phyloP scores from a whole-genome alignment of 64 coral and sea anemone species.

The Orbicella faveolata region DNA sequence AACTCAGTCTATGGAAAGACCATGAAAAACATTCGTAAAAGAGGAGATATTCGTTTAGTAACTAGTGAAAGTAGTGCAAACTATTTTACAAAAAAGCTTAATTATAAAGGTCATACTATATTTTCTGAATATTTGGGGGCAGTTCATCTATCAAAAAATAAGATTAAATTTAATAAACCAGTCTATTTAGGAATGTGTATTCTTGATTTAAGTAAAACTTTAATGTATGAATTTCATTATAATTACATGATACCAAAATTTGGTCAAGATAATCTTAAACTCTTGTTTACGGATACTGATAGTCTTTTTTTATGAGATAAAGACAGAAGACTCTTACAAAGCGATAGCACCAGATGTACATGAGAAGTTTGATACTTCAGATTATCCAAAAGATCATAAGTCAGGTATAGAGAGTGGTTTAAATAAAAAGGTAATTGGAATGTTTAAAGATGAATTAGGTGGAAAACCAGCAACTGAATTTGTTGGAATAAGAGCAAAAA shows the following conservation, averaged over 20 bases:
- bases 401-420: not conserved
- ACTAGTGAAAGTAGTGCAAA: not conserved
- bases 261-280: not conserved
- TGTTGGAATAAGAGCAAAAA: conserved; percentile 27
- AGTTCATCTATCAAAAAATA: not conserved
- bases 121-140: not conserved
- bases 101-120: not conserved
- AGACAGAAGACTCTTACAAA: conserved; percentile 42
- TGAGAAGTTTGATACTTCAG: not conserved
- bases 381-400: conserved; percentile 23
- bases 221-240: too few species aligned
- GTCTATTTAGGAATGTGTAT: not conserved
- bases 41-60: not conserved
- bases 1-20: not conserved
- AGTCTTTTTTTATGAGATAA: conserved; percentile 15
- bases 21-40: not conserved
- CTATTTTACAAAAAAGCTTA: not conserved
- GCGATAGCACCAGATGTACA: conserved; percentile 33
- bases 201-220: not conserved
- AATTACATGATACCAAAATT: conserved; percentile 26
- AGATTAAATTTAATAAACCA: not conserved
- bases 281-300: conserved; percentile 48
- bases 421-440: conserved; percentile 31
- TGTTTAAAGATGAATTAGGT: conserved; percentile 4
- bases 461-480: not conserved